These are phyloP conservation scores for Acrobasis consociella DNA, from an alignment of 2,888 invertebrate genomes.

Conservation along the genomic window DNA sequence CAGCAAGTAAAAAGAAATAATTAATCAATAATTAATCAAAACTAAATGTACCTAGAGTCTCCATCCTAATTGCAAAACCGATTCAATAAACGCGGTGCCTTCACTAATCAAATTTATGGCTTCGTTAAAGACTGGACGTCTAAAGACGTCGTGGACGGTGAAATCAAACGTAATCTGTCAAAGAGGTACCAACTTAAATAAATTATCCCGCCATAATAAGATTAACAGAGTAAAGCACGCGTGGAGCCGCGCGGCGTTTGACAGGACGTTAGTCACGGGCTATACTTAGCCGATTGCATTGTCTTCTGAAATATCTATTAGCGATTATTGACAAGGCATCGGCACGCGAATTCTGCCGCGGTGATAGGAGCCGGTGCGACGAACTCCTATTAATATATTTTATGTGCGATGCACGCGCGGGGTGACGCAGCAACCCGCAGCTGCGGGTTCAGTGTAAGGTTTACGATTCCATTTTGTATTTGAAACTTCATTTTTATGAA, in stretches of 20 bases:
- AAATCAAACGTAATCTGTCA: constrained; percentile 67
- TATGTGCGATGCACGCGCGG: constrained; percentile 58
- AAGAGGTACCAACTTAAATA: constrained; percentile 72
- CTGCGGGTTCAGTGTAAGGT: not conserved
- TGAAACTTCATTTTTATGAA: not conserved
- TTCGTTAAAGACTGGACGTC: constrained; percentile 32
- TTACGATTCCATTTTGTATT: not conserved
- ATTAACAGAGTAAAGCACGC: constrained; percentile 60
- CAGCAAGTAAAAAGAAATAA: no score
- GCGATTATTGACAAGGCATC: constrained; percentile 82
- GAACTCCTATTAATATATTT: constrained; percentile 81
- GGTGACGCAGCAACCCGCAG: not conserved
- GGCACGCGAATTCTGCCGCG: constrained; percentile 77
- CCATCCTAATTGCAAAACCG: constrained; percentile 20
- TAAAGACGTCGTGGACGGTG: constrained; percentile 41
- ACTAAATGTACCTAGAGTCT: not conserved
- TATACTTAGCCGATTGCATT: constrained; percentile 81
- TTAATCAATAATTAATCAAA: no score
- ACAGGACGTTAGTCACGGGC: constrained; percentile 76
- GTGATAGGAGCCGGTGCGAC: constrained; percentile 80
- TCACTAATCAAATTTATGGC: constrained; percentile 34
- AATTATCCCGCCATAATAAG: constrained; percentile 78
- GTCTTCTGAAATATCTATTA: constrained; percentile 83
- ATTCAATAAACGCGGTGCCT: constrained; percentile 26
- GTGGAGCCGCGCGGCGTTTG: constrained; percentile 44